These are phyloP conservation scores for Drosophila kepulauana DNA, from an alignment of 1,140 invertebrate species.

Conservation along the genomic window DNA sequence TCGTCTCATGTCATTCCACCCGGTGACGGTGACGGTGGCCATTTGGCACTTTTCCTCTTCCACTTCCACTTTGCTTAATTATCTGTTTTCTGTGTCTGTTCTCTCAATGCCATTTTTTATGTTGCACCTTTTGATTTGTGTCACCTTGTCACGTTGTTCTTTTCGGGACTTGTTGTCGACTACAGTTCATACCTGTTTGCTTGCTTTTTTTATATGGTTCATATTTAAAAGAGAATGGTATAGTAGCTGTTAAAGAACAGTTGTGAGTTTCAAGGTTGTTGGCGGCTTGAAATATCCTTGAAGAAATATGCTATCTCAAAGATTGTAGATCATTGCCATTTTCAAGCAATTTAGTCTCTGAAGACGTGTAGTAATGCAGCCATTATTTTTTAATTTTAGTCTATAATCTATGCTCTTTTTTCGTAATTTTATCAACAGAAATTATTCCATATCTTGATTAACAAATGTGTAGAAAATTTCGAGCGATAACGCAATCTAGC, in stretches of 20 bases:
- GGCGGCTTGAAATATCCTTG: background rate
- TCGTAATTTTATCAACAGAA: background rate
- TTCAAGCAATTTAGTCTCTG: no score
- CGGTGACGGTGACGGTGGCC: slow-evolving; percentile 22
- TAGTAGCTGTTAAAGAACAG: slow-evolving; percentile 3
- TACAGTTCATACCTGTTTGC: slow-evolving; percentile 39
- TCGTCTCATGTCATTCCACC: slow-evolving; percentile 66
- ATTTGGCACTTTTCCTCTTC: slow-evolving; percentile 52
- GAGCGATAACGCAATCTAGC: background rate
- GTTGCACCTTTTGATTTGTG: slow-evolving; percentile 81
- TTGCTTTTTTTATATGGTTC: background rate
- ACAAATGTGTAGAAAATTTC: background rate
- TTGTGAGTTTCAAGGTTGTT: slow-evolving; percentile 38
- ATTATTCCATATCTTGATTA: background rate
- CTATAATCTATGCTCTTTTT: no score
- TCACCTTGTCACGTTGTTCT: slow-evolving; percentile 61
- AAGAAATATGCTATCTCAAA: no score
- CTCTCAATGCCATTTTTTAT: slow-evolving; percentile 79
- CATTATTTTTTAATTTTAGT: no score
- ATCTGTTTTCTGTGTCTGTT: slow-evolving; percentile 70
- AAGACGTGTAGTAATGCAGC: no score
- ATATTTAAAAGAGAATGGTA: no score
- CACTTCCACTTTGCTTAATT: slow-evolving; percentile 62
- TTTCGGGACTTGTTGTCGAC: slow-evolving; percentile 24
- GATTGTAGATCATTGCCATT: no score